A percentile compares a stretch with the other conserved stretches of the same genome.
Evolutionary conservation across 2,888 invertebrate genomes (phyloP).

Genomic region (Mylabris sibirica): DNA sequence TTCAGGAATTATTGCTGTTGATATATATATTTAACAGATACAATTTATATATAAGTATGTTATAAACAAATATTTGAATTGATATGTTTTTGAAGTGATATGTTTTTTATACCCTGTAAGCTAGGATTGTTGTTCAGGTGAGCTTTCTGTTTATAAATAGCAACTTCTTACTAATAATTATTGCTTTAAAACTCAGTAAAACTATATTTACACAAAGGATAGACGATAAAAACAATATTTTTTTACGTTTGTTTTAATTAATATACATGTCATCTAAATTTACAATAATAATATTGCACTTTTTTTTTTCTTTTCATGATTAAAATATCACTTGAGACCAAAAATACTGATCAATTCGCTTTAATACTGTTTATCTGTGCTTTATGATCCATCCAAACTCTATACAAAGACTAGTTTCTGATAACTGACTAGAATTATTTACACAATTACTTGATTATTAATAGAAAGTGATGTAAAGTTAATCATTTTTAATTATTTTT

Average conservation of each 20-base stretch:
- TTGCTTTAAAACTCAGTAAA: constrained; percentile 45
- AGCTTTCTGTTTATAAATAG: constrained; percentile 19
- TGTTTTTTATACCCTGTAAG: constrained; percentile 54
- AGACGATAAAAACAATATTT: constrained; percentile 16
- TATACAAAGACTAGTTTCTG: constrained; percentile 49
- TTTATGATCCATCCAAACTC: constrained; percentile 47
- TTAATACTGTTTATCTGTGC: constrained; percentile 55
- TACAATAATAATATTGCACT: constrained; percentile 56
- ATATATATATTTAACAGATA: constrained; percentile 20
- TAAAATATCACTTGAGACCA: constrained; percentile 55
- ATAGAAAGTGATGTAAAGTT: constrained; percentile 46
- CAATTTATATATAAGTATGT: constrained; percentile 33
- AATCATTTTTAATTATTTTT: constrained; percentile 34
- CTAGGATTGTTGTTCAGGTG: constrained; percentile 42
- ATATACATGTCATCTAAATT: constrained; percentile 54
- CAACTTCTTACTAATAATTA: constrained; percentile 34
- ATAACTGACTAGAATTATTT: constrained; percentile 40
- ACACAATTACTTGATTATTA: constrained; percentile 36
- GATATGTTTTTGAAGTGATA: constrained; percentile 45
- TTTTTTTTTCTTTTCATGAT: constrained; percentile 47
- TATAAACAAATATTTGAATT: constrained; percentile 28
- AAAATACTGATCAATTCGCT: constrained; percentile 58
- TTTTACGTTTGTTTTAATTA: constrained; percentile 33
- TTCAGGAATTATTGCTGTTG: constrained; percentile 24
- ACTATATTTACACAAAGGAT: constrained; percentile 38